Base-by-base conservation (phyloP, 2,113 vertebrate species). In the Scomber colias region DNA sequence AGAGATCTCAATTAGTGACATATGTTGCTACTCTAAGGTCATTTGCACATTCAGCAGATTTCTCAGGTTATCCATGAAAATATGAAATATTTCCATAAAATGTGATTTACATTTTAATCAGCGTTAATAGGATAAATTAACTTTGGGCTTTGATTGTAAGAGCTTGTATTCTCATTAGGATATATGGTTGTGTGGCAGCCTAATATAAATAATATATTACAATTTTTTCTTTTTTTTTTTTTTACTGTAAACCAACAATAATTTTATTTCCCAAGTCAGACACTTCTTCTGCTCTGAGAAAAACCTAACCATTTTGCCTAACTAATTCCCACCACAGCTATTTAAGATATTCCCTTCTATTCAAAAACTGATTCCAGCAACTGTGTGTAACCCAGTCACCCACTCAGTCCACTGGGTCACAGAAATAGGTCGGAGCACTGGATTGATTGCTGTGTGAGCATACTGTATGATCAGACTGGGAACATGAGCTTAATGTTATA, bases 21-120 rank as follows among this genome's bases (percentile, higher is more conserved):
- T 79, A 60, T 75, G 77, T 57, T 51, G 71, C 81, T 21, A 31
- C 77, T 54, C 3, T 67, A 71, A 79, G 84, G 85, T 74, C 77
- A 87, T 89, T 79, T 86, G 79, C 79, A 77, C 79, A 79, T 64
- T 88, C 77, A 86, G 81, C 83, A 54, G 69, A 87, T 83, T 87
- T 85, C 57, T 55, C 77, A 45, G 4, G 21, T 45, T 79, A 66
- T 40, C 60, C 61, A 71, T 65, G 15, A 71, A 73, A 53, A 24
- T 49, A 62, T 85, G 76, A 75, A 61, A 70, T 68, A 81, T 79
- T 73, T 79, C 71, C 66, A 82, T 86, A 64, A 79, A 86, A 81
- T 84, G 21, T 5, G 55, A 81, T 78, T 84, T 73, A 68, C 21
- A 69, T 78, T 84, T 84, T 62, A 81, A 85, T 89, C 19, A 9